Base-by-base conservation (phyloP, 1,140 invertebrate species). In the Drosophila jambulina region DNA sequence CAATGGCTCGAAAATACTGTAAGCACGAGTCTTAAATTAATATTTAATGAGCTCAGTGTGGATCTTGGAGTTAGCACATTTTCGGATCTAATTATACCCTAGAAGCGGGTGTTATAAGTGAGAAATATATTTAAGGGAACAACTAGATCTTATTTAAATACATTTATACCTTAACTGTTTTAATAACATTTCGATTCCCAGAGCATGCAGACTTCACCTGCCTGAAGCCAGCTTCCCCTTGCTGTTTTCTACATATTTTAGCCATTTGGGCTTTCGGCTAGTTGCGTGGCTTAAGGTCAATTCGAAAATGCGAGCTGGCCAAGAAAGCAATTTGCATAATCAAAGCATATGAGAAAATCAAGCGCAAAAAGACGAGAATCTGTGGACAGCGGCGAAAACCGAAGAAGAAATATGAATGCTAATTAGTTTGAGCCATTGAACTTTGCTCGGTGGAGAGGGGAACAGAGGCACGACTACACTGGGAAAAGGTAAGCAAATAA, bases 361-460 rank as follows among this genome's bases (percentile, higher is more conserved):
- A 32, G 53, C 53, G 69, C 53, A 40, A 48, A 71, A 53, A 32
- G 49, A 58, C 25, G 27, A 53, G 61, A 69, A 53, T 67, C 56
- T 58, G 38, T 27, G n/a, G 67, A 40, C 69, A 60, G 67, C 67
- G n/a, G 68, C 68, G 19, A 72, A 49, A 60, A 72, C 49, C 53
- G 70, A 36, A 49, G 54, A 60, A 72, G 54, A 74, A 74, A 74
- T 77, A 68, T 53, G 59, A 53, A 78, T 59, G 75, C 48, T 77
- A 54, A 69, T 54, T 67, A 42, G 61, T 67, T 76, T 77, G 63
- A 78, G 75, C 74, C 75, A 77, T 78, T 78, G 75, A 78, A 78
- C 75, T 78, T 51, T 77, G 75, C 29, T 25, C 9, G 68, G 0
- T 25, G 51, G 21, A 2, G 2, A 21, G 46, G 67, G 62, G 38